Evolutionary conservation across 2,888 invertebrate genomes (phyloP).

Genomic region (Neuroscelio doddi): DNA sequence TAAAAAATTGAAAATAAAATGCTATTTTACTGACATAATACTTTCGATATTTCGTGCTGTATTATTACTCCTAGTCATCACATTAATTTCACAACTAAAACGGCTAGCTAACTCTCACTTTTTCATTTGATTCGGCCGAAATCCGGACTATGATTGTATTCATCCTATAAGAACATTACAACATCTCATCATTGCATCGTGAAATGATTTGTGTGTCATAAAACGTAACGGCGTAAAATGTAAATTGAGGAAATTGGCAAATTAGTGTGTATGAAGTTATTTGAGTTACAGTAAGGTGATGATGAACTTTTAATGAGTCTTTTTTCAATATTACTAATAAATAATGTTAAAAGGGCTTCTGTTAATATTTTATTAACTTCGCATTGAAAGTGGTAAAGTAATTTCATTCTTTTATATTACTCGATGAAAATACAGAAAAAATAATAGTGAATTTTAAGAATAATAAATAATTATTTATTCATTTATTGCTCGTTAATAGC

Average conservation of each 20-base stretch:
- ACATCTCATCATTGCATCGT: constrained; percentile 24
- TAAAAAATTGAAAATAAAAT: too few species aligned
- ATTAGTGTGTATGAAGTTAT: constrained; percentile 5
- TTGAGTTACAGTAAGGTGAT: constrained; percentile 2
- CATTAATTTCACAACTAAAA: constrained; percentile 42
- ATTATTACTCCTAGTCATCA: constrained; percentile 38
- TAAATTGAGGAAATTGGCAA: constrained; percentile 17
- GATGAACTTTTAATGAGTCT: constrained; percentile 11
- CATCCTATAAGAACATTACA: constrained; percentile 28
- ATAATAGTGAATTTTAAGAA: too few species aligned
- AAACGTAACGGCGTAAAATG: constrained; percentile 16
- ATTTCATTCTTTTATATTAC: too few species aligned
- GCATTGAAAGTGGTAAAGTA: too few species aligned
- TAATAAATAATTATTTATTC: too few species aligned
- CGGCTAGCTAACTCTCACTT: constrained; percentile 39
- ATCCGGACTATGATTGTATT: constrained; percentile 31
- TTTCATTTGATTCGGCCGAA: constrained; percentile 41
- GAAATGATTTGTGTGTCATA: constrained; percentile 26
- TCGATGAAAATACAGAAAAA: too few species aligned
- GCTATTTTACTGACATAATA: not conserved
- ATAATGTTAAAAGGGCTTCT: too few species aligned
- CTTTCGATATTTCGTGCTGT: constrained; percentile 39
- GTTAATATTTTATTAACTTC: too few species aligned
- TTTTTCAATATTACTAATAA: constrained; percentile 2
- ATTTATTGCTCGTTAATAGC: too few species aligned